Base-by-base conservation (phyloP, 2,113 vertebrate genomes). In the Ibidorhyncha struthersii region DNA sequence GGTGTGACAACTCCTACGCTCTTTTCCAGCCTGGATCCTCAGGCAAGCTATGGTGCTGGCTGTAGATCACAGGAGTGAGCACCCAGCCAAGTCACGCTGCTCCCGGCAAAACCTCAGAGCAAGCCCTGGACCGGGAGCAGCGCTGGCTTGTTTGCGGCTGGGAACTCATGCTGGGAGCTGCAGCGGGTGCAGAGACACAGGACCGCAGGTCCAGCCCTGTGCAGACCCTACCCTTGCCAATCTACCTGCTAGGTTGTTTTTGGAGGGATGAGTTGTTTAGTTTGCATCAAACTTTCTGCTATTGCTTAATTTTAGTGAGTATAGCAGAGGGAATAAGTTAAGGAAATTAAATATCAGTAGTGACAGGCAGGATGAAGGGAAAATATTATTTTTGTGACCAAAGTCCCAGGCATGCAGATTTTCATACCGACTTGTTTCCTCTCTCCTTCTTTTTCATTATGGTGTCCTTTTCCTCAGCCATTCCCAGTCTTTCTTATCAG, bases 11-110 rank as follows among this genome's bases (percentile, higher is more conserved):
- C 25, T 79, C 43, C 72, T 38, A 5, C 0, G 26, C 11, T 65
- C 61, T 85, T 94, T 94, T 88, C 61, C 87, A 95, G 74, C 62
- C 53, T 74, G 84, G 43, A 90, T 96, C 84, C 84, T 72, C 40
- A 69, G 90, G 73, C 29, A 4, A 76, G 61, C 1, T 8, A 36
- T 63, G 72, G n/a, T 78, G 55, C n/a, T 96, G 93, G 91, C 78
- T 79, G 18, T 9, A 38, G 52, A 85, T 93, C 66, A 95, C 47
- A 95, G 56, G 8, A 53, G 10, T 0, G 0, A 84, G 50, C 0
- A 1, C 12, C 0, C 23, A 86, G 84, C 50, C 87, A 91, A 91
- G 70, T 52, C 4, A 2, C 0, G 0, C 27, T 49, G 81, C 76
- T 90, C 52, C 76, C 0, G 0, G 49, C 43, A 82, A 32, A 89